These are phyloP conservation scores for Corvus cornix DNA, from an alignment of 2,113 vertebrate genomes.

Conservation along the genomic window DNA sequence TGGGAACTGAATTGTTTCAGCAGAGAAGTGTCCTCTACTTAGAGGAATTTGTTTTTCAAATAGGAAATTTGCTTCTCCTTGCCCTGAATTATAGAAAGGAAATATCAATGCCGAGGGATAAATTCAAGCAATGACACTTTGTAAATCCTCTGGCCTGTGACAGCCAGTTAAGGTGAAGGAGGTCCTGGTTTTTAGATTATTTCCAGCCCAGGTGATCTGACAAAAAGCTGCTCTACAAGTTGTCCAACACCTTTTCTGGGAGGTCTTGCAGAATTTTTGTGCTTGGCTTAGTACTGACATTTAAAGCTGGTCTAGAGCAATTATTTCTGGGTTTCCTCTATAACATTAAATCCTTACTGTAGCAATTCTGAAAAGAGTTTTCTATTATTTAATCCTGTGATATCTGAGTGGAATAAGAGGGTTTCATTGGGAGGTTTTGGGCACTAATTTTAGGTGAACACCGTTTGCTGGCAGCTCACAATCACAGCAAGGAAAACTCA, in stretches of 20 bases:
- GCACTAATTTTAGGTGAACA: neutral
- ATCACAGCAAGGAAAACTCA: neutral
- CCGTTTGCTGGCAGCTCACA: neutral
- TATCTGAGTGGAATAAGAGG: neutral
- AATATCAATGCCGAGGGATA: neutral
- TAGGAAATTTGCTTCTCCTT: neutral
- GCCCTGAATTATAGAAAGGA: neutral
- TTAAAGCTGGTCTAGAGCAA: neutral
- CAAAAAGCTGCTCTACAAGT: neutral
- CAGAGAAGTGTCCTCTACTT: neutral
- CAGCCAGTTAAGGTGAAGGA: neutral
- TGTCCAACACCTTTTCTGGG: neutral
- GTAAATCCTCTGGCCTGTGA: neutral
- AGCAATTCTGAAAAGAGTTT: neutral
- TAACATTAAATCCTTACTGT: neutral
- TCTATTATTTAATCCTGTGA: neutral
- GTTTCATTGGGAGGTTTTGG: neutral
- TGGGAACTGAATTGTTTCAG: neutral
- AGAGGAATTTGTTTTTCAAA: neutral
- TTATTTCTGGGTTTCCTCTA: neutral
- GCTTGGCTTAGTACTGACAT: neutral
- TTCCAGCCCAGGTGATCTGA: neutral
- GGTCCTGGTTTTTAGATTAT: neutral
- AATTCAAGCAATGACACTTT: neutral
- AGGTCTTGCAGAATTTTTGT: neutral